Conservation (phyloP, 2,888 invertebrate species). For the Imbricaverruca yamaguchii region DNA sequence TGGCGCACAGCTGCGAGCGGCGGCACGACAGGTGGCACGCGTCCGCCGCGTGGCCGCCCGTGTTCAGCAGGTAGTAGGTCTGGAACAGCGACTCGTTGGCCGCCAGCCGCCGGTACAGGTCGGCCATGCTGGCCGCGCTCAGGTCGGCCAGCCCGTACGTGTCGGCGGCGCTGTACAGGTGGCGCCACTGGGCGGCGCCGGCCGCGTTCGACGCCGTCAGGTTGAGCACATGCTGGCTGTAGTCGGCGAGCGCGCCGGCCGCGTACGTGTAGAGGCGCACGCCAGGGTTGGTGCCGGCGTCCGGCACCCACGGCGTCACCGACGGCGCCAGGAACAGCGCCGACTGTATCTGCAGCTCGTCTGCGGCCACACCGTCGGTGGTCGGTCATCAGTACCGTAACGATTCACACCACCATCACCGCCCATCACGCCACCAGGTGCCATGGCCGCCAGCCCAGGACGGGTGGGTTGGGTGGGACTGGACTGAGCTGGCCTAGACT, state of each 20-base stretch:
- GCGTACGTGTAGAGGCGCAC: constrained; percentile 31
- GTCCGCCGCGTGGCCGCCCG: constrained; percentile 29
- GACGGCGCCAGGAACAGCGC: constrained; percentile 31
- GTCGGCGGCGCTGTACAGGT: constrained; percentile 29
- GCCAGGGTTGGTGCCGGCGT: constrained; percentile 33
- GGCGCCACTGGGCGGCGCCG: constrained; percentile 28
- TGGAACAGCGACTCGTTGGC: constrained; percentile 28
- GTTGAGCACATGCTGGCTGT: constrained; percentile 32
- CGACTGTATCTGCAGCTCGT: constrained; percentile 43
- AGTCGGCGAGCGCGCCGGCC: constrained; percentile 25
- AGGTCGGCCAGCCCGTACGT: constrained; percentile 28
- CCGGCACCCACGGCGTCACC: constrained; percentile 33
- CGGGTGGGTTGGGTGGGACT: no score
- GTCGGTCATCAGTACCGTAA: no score
- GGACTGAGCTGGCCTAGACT: no score
- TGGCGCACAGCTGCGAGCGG: constrained; percentile 30
- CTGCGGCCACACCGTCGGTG: not conserved
- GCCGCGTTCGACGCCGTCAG: constrained; percentile 27
- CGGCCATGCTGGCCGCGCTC: constrained; percentile 24
- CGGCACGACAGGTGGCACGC: constrained; percentile 28
- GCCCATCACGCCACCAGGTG: no score
- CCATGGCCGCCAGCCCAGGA: no score
- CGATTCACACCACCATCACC: no score
- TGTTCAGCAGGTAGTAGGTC: constrained; percentile 31
- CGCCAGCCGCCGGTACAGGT: constrained; percentile 27